Evolutionary conservation across 1,140 invertebrate species (phyloP).

Genomic region (Trachymyrmex septentrionalis): DNA sequence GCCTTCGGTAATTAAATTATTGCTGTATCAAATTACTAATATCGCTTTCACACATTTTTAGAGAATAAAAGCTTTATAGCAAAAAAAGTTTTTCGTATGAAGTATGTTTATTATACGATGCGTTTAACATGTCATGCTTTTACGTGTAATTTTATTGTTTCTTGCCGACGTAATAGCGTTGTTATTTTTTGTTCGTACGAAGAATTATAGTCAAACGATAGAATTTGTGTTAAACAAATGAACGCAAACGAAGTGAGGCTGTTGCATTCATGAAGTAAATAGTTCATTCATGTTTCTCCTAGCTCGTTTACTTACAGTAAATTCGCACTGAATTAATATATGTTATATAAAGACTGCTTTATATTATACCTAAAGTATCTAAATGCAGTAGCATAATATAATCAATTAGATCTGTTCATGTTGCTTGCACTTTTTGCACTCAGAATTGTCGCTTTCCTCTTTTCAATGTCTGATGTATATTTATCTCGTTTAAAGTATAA

Average conservation of each 20-base stretch:
- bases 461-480: no score
- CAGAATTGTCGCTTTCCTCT: no score
- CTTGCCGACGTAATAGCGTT: not conserved
- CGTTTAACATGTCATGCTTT: not conserved
- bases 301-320: no score
- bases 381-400: no score
- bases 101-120: not conserved
- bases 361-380: no score
- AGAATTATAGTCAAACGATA: no score
- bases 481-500: no score
- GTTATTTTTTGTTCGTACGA: not conserved
- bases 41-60: not conserved
- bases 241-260: not conserved
- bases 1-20: constrained; percentile 89
- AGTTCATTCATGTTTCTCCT: not conserved
- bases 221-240: not conserved
- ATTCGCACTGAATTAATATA: no score
- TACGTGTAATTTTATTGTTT: not conserved
- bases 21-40: not conserved
- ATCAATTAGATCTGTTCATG: no score
- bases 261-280: not conserved
- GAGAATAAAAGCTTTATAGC: not conserved
- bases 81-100: not conserved
- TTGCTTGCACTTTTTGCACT: no score
- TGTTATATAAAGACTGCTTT: no score